Conservation (phyloP, 2,888 invertebrate genomes). For the Xylocampa areola region DNA sequence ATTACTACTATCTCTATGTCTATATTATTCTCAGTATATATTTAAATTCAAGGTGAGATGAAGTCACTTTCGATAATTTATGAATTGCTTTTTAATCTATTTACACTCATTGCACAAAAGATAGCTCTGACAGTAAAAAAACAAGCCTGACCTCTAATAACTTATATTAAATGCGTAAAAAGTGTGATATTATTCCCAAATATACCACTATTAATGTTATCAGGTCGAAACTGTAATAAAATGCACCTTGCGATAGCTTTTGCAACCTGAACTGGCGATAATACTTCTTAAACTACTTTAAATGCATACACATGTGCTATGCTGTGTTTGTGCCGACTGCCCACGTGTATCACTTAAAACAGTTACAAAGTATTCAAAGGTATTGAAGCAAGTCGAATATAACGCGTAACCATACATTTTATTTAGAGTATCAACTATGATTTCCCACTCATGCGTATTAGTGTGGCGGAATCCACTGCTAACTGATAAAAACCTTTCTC, state of each 20-base stretch:
- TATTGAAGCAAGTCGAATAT: constrained; percentile 1
- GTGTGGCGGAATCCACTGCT: background rate
- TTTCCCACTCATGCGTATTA: constrained; percentile 1
- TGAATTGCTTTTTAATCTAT: constrained; percentile 33
- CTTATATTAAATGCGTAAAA: constrained; percentile 32
- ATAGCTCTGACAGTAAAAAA: constrained; percentile 10
- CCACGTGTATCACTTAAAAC: constrained; percentile 25
- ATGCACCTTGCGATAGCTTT: constrained; percentile 79
- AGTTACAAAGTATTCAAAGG: constrained; percentile 13
- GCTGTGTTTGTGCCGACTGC: background rate
- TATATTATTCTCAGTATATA: constrained; percentile 2
- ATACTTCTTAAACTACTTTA: constrained; percentile 46
- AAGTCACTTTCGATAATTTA: constrained; percentile 7
- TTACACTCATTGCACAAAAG: constrained; percentile 23
- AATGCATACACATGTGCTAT: constrained; percentile 22
- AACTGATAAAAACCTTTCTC: background rate
- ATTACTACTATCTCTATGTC: background rate
- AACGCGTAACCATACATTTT: background rate
- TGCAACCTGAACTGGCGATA: constrained; percentile 73
- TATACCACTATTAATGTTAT: constrained; percentile 41
- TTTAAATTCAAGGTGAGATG: constrained; percentile 14
- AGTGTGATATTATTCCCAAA: constrained; percentile 40
- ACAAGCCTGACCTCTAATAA: constrained; percentile 40
- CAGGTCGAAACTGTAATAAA: constrained; percentile 53
- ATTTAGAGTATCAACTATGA: background rate